phyloP scores from a whole-genome alignment of 64 coral and sea anemone genomes.

The Montipora cactus region DNA sequence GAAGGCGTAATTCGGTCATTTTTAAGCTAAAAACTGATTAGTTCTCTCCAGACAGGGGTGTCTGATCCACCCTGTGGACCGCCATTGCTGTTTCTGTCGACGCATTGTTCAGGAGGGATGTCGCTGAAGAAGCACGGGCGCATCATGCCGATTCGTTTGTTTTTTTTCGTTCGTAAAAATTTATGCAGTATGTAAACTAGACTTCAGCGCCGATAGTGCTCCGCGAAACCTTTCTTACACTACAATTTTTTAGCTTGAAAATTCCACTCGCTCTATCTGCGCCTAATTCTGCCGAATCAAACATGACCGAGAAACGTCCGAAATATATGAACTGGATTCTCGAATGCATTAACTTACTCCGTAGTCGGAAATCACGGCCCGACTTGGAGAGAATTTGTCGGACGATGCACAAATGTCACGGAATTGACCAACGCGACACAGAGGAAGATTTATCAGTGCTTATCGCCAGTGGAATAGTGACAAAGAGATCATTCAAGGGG shows the following conservation, averaged over 20 bases:
- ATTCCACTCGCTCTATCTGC: neutral
- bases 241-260: neutral
- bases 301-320: conserved; percentile 75
- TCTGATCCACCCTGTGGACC: neutral
- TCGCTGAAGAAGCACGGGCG: conserved; percentile 8
- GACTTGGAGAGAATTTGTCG: conserved; percentile 96
- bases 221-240: conserved; percentile 12
- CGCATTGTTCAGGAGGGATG: neutral
- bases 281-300: neutral
- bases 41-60: too few species aligned
- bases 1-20: neutral
- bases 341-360: conserved; percentile 96
- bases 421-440: conserved; percentile 90
- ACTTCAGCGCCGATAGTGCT: neutral
- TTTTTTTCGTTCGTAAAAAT: conserved; percentile 28
- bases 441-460: conserved; percentile 92
- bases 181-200: conserved; percentile 39
- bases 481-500: conserved; percentile 92
- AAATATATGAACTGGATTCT: conserved; percentile 99
- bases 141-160: neutral
- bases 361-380: conserved; percentile 96
- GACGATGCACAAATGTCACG: conserved; percentile 99
- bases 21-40: neutral
- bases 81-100: conserved; percentile 30
- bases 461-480: conserved; percentile 82